Evolutionary conservation across 2,888 invertebrate species (phyloP).

Genomic region (Polietes domitor): DNA sequence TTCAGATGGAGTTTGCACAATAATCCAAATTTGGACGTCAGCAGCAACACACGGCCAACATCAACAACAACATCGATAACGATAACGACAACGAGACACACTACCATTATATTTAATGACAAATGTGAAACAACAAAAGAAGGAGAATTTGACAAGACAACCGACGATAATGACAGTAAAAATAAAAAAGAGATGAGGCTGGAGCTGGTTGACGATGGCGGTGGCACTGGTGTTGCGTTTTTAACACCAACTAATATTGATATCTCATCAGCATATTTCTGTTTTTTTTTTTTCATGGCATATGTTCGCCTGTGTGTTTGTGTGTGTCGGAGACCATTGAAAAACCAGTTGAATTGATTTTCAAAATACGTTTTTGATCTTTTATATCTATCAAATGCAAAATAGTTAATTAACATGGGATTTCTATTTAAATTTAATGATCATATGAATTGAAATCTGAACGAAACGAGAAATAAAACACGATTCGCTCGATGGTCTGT

Average conservation of each 20-base stretch:
- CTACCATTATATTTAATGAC: conserved; percentile 5
- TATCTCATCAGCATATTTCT: conserved; percentile 14
- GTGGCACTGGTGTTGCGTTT: background rate
- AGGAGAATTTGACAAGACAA: background rate
- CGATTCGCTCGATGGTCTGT: background rate
- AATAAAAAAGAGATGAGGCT: background rate
- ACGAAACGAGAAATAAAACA: background rate
- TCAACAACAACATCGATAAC: background rate
- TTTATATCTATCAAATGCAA: conserved; percentile 6
- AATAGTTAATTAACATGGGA: conserved; percentile 28
- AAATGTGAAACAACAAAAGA: background rate
- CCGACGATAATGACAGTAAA: background rate
- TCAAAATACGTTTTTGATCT: conserved; percentile 1
- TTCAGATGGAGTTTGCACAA: conserved; percentile 34
- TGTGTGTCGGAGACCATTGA: background rate
- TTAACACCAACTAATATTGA: background rate
- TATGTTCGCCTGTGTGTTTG: no score
- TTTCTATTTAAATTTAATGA: conserved; percentile 13
- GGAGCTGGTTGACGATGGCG: background rate
- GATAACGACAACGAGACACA: background rate
- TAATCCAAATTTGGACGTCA: background rate
- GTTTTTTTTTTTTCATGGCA: background rate
- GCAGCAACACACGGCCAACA: background rate
- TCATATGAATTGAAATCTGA: background rate
- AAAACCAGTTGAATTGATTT: background rate